Evolutionary conservation across 2,113 vertebrate species (phyloP), one percentile per base, ranked within the genome.

Genomic region (Penelope pileata): DNA sequence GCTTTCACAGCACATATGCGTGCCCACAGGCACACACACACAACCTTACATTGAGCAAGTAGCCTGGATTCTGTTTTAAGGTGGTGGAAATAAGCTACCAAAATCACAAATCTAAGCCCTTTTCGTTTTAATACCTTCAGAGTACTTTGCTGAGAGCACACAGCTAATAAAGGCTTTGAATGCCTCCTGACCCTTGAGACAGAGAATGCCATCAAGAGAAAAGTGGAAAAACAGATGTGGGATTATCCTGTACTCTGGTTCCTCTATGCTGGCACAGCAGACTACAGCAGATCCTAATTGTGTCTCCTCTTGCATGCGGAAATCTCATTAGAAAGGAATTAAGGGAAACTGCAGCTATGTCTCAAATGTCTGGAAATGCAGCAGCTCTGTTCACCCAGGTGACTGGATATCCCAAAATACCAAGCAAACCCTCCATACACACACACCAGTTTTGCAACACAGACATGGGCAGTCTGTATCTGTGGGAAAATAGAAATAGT

Each of bases 281-380:
- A 75, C 56, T 22, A 89, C 29, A 87, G 30, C 4, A 0, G 40
- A 89, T 66, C 23, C 27, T 87, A 82, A 85, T 22, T 75, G 66
- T 40, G 12, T 43, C 75, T 51, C 38, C 48, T 89, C 51, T 84
- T 89, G 62, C 13, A 89, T 40, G 40, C 34, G 73, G 53, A 91
- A 96, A 91, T 76, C 42, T 91, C 45, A 95, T 83, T 87, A 90
- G 40, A 91, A 90, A 73, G n/a, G 48, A 90, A 87, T 85, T 85
- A 87, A 82, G 60, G 53, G 26, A 64, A 56, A 24, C 6, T 72
- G 24, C 34, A 78, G 7, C 23, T 56, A 16, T 23, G 27, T 24
- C 70, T 89, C 51, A 48, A 27, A 43, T 60, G 86, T 89, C 60
- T 78, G 74, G 60, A 87, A 89, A 75, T 17, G 22, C 47, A 89